Base-by-base conservation (phyloP, 2,113 vertebrate genomes). In the Cisticola juncidis region DNA sequence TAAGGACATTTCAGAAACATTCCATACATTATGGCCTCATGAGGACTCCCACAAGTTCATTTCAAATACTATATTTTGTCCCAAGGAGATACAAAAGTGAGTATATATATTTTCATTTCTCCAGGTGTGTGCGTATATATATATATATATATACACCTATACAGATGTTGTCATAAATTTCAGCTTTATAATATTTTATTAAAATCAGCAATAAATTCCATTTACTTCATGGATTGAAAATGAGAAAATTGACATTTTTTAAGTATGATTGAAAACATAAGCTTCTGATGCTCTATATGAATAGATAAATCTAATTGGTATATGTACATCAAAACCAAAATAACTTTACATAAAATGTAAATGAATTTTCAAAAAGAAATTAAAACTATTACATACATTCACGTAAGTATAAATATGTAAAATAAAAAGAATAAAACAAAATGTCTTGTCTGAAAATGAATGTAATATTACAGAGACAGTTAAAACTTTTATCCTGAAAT, bases 71-170 rank as follows among this genome's bases (percentile, higher is more conserved):
- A 1, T 50, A n/a, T 50, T 86, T 90, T 61, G 1, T 17, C 38
- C 24, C 24, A 70, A 12, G 40, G 28, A 66, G 16, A 57, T 84
- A 53, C 0, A 29, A 47, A 76, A 93, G 7, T 28, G 5, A 45
- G 19, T 22, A 40, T 23, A 24, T 1, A 2, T 50, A 9, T 70
- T 40, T 45, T 15, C 5, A 45, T 31, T 11, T 38, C 38, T 38
- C 7, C 72, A 11, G 20, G 3, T 14, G 4, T 57, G 1, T 23
- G 9, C n/a, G 2, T 50, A 9, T 70, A 36, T 45, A 3, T 57
- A 1, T 21, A 3, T 20, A 24, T 7, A 18, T 1, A 19, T 20
- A 35, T 5, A 40, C 5, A n/a, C 3, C 19, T 8, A 45, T 8
- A 33, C 8, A 57, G 12, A 66, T 25, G 12, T 58, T 86, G 38